Base-by-base conservation (phyloP, 2,888 invertebrate genomes). In the Limnephilus marmoratus region DNA sequence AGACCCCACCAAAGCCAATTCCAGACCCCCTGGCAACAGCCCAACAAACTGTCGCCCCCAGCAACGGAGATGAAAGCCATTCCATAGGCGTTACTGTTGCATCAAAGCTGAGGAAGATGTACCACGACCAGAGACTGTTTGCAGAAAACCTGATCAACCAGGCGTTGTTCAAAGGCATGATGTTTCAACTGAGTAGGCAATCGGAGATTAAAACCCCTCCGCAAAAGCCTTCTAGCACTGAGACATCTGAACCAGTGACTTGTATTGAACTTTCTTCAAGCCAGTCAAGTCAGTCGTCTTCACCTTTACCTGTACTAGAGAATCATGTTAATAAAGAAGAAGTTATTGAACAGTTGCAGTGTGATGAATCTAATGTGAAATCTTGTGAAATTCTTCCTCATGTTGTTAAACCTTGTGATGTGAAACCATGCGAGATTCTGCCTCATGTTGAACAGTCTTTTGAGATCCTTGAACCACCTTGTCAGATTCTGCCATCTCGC, bases 141-240 rank as follows among this genome's bases (percentile, higher is more conserved):
- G 93, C 94, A 5, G 92, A 92, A 49, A 93, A 92, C 81, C 53
- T 94, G 24, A 94, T 94, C 49, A 93, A 92, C 88, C 93, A 94
- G 88, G 92, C 92, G 24, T 85, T 93, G 29, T 91, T 81, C 88
- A 92, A 93, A 85, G 94, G 93, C 41, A 85, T 91, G 91, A 83
- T 91, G 41, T 92, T 87, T 49, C 93, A 94, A 86, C 91, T 93
- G 85, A 93, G 93, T 81, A 29, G 92, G 18, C 92, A 93, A 24
- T 90, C 91, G 41, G 90, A 93, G 34, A 93, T 93, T 11, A 91
- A 91, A 86, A 93, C 93, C 7, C 93, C 93, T 1, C 86, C 86
- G 5, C 37, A 45, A 45, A 37, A 86, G n/a, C 45, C 86, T 15
- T 86, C 86, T 45, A 49, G 49, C 86, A 34, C 37, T n/a, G 83